A percentile compares a stretch with the other conserved stretches of the same genome.
phyloP scores from a whole-genome alignment of 2,888 invertebrate genomes.

The Agrilus cyanescens region DNA sequence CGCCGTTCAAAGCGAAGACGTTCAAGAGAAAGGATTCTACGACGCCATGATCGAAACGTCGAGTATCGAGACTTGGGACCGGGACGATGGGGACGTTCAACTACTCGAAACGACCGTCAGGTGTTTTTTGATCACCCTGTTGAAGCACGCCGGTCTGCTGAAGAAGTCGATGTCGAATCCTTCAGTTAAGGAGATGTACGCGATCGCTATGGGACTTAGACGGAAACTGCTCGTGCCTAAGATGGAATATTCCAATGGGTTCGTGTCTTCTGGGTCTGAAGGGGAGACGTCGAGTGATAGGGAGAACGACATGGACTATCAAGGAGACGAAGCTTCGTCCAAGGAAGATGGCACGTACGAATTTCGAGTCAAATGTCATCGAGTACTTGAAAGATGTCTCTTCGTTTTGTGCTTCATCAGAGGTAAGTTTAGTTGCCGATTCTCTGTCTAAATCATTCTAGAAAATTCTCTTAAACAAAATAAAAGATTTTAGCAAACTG shows the following conservation, averaged over 20 bases:
- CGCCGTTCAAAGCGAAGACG: slow-evolving; percentile 18
- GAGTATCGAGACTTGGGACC: slow-evolving; percentile 39
- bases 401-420: slow-evolving; percentile 40
- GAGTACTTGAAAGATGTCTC: slow-evolving; percentile 37
- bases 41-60: slow-evolving; percentile 33
- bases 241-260: slow-evolving; percentile 13
- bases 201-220: slow-evolving; percentile 22
- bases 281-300: slow-evolving; percentile 8
- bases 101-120: slow-evolving; percentile 38
- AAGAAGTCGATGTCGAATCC: slow-evolving; percentile 26
- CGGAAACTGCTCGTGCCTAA: slow-evolving; percentile 25
- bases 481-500: background rate
- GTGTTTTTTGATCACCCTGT: slow-evolving; percentile 38
- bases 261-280: slow-evolving; percentile 10
- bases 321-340: slow-evolving; percentile 8
- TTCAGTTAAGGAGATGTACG: slow-evolving; percentile 30
- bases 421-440: slow-evolving; percentile 23
- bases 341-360: slow-evolving; percentile 18
- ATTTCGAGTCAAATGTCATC: slow-evolving; percentile 31
- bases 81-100: slow-evolving; percentile 35
- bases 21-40: slow-evolving; percentile 24
- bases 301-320: slow-evolving; percentile 11
- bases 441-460: background rate
- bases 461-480: background rate
- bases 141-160: slow-evolving; percentile 42